phyloP scores from a whole-genome alignment of 2,888 invertebrate genomes.

The Meandrusa payeni region DNA sequence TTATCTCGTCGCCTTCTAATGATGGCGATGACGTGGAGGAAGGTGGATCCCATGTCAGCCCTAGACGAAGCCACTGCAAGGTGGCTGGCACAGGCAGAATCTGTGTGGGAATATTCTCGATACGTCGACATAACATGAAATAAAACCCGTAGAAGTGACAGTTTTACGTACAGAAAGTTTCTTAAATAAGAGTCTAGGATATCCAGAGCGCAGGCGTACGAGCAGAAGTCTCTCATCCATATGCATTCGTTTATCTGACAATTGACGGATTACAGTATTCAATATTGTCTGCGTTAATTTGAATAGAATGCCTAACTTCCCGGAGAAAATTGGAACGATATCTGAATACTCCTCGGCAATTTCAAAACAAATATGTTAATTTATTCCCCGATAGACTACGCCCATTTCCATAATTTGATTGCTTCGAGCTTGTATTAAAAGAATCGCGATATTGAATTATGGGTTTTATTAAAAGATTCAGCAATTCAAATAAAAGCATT shows the following conservation, averaged over 20 bases:
- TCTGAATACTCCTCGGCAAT: conserved; percentile 71
- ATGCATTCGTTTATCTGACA: conserved; percentile 46
- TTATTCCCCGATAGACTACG: conserved; percentile 55
- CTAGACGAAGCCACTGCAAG: too few species aligned
- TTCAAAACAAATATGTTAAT: conserved; percentile 71
- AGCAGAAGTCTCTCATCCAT: conserved; percentile 42
- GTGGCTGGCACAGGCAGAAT: too few species aligned
- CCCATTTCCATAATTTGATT: conserved; percentile 73
- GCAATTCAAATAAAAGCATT: conserved; percentile 26
- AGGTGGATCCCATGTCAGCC: too few species aligned
- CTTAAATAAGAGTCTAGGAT: too few species aligned
- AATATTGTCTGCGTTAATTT: conserved; percentile 64
- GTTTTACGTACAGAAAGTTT: too few species aligned
- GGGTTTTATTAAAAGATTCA: conserved; percentile 34
- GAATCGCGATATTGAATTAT: conserved; percentile 56
- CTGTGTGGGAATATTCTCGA: too few species aligned
- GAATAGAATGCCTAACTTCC: conserved; percentile 63
- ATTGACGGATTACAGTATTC: conserved; percentile 57
- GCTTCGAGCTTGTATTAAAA: conserved; percentile 61
- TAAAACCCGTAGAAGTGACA: too few species aligned
- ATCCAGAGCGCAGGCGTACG: conserved; percentile 27
- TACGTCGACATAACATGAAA: too few species aligned
- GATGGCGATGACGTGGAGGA: too few species aligned
- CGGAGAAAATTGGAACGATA: conserved; percentile 65
- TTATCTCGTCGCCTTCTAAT: too few species aligned